Evolutionary conservation across 2,888 invertebrate genomes (phyloP), one percentile per base, ranked within the genome.

Genomic region (Balanococcus diminutus): DNA sequence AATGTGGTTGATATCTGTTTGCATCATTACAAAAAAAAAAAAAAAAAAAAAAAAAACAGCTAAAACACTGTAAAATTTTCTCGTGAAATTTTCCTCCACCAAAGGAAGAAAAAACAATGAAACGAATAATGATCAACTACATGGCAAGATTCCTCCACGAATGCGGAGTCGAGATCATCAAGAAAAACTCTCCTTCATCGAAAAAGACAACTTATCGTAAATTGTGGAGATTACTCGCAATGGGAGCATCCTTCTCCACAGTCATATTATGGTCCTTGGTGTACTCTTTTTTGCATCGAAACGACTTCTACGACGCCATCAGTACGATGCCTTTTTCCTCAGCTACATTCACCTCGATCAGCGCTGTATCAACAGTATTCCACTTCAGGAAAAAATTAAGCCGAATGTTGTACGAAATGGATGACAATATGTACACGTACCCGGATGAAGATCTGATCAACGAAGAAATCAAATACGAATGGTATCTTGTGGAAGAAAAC

Each of bases 81-180:
- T n/a, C n/a, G n/a, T n/a, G n/a, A n/a, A n/a, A n/a, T n/a, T n/a
- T n/a, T n/a, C n/a, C n/a, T n/a, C n/a, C n/a, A n/a, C n/a, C n/a
- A n/a, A n/a, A n/a, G n/a, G n/a, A n/a, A n/a, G n/a, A n/a, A n/a
- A n/a, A n/a, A n/a, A n/a, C n/a, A 75, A 75, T 75, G 75, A 31
- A 32, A 32, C 28, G 75, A 75, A 75, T 32, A 75, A 75, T 75
- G 75, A 75, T 75, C n/a, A 28, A 75, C n/a, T 75, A 75, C n/a
- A n/a, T 32, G 28, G 32, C 75, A 16, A 75, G 1, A 5, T 32
- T 75, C 8, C 32, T 75, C 2, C 28, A 31, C 31, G 75, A 75
- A 75, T 32, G 31, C n/a, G 75, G 75, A 4, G 32, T 75, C 61
- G 25, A 61, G 25, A 61, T 61, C 1, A 9, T 61, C 25, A 5